A percentile compares a stretch with the other conserved stretches of the same genome.
Conservation (phyloP, 2,113 vertebrate species). For the Ciconia boyciana region DNA sequence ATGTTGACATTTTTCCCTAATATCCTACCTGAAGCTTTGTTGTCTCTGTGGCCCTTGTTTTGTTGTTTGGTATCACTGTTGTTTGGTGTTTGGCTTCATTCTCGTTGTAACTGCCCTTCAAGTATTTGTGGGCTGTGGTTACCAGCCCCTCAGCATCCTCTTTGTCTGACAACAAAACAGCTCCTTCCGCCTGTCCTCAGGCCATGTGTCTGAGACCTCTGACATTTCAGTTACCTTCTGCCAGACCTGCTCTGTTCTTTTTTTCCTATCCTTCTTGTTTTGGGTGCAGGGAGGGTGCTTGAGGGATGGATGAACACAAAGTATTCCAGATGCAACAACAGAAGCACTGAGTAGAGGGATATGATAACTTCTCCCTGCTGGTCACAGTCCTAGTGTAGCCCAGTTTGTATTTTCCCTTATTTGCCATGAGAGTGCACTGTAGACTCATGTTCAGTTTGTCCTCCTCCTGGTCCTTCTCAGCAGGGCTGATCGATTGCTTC, state of each 20-base stretch:
- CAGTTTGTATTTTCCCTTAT: not conserved
- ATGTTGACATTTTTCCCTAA: not conserved
- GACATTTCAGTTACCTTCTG: not conserved
- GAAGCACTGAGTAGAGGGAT: not conserved
- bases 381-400: not conserved
- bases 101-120: fast-evolving
- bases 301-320: no score
- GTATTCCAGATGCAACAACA: not conserved
- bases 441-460: not conserved
- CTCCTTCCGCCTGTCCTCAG: not conserved
- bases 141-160: not conserved
- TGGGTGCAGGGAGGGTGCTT: not conserved
- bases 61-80: not conserved
- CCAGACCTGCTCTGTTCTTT: not conserved
- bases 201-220: not conserved
- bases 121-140: not conserved
- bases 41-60: not conserved
- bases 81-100: not conserved
- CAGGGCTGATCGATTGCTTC: not conserved
- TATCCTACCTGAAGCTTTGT: not conserved
- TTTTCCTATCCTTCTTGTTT: not conserved
- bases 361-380: not conserved
- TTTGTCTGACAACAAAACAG: not conserved
- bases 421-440: constrained; percentile 60
- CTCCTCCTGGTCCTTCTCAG: not conserved